These are phyloP conservation scores for Pipistrellus pipistrellus DNA, from an alignment of 2,797 vertebrate species.

Conservation along the genomic window DNA sequence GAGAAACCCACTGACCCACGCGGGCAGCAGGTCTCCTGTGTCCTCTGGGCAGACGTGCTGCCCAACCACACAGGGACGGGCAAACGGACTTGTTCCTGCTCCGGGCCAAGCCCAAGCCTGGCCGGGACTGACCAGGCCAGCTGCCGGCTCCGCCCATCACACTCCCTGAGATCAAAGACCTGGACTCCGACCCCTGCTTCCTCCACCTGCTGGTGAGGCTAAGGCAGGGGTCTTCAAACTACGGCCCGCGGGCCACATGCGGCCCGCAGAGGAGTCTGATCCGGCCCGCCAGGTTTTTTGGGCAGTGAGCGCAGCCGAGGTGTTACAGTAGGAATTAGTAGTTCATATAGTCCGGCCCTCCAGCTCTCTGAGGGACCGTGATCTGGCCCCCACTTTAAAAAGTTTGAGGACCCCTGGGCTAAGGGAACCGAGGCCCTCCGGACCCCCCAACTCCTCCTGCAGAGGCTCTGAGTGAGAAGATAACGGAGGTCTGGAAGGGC, in stretches of 20 bases:
- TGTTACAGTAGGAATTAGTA: too few relatives aligned
- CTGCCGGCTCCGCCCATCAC: not conserved
- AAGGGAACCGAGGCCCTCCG: accelerated
- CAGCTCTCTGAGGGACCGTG: too few relatives aligned
- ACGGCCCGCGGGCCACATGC: too few relatives aligned
- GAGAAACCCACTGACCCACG: accelerated
- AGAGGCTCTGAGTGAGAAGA: not conserved
- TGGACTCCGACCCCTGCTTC: not conserved
- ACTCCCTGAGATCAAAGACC: not conserved
- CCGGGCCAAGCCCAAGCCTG: not conserved
- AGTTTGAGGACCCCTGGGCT: too few relatives aligned
- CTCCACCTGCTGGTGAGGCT: not conserved
- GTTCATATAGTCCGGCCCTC: too few relatives aligned
- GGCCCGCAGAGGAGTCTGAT: too few relatives aligned
- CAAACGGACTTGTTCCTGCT: accelerated
- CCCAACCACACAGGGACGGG: too few relatives aligned
- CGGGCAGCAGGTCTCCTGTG: accelerated
- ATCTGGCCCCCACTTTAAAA: too few relatives aligned
- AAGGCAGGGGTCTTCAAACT: too few relatives aligned
- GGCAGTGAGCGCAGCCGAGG: too few relatives aligned
- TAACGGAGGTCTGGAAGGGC: not conserved
- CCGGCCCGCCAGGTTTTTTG: too few relatives aligned
- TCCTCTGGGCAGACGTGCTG: not conserved
- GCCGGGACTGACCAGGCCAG: accelerated
- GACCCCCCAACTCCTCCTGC: too few relatives aligned